Evolutionary conservation across 2,797 vertebrate genomes (phyloP).

Genomic region (Pangasius krempfi): DNA sequence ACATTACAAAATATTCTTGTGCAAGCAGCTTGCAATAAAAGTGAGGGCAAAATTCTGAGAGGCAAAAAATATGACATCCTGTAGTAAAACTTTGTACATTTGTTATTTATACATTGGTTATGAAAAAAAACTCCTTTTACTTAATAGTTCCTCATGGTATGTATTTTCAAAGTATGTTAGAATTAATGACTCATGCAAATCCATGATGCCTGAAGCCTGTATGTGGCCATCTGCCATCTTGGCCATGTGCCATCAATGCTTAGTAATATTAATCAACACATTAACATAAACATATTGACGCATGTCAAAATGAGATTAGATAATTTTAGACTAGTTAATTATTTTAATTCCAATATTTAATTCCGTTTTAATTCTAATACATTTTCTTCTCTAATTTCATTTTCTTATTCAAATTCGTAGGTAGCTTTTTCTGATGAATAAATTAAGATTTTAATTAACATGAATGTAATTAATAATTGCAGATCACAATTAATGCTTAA

Average conservation of each 20-base stretch:
- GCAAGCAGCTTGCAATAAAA: not conserved
- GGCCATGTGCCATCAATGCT: not conserved
- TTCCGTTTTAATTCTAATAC: not conserved
- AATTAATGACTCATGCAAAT: not conserved
- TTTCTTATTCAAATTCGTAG: not conserved
- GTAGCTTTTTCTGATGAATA: not conserved
- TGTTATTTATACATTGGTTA: not conserved
- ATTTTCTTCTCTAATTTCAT: not conserved
- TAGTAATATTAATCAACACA: not conserved
- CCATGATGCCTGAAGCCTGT: not conserved
- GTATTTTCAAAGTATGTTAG: not conserved
- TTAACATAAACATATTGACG: not conserved
- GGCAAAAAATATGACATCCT: not conserved
- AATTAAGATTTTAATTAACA: not conserved
- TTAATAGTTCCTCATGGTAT: not conserved
- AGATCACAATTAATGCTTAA: not conserved
- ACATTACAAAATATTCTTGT: not conserved
- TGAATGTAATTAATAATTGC: not conserved
- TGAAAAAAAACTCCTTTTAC: not conserved
- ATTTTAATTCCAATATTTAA: not conserved
- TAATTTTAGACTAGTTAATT: not conserved
- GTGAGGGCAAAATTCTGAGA: not conserved
- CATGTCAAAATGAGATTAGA: not conserved
- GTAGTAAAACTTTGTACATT: not conserved
- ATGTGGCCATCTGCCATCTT: not conserved